Conservation (phyloP, 2,113 vertebrate genomes). For the Pelecanoides urinatrix region DNA sequence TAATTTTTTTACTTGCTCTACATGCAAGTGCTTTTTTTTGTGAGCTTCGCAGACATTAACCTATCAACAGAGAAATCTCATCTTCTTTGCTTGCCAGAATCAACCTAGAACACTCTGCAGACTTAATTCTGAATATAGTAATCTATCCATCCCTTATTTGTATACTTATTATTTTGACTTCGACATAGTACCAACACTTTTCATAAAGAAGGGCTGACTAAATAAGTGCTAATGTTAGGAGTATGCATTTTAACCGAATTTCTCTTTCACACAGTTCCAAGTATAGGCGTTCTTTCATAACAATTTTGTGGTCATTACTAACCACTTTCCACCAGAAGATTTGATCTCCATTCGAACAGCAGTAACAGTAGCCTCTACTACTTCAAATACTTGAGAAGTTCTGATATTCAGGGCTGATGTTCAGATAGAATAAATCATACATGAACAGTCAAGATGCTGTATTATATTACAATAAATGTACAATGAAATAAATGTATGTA, state of each 20-base stretch:
- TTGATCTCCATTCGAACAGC: background rate
- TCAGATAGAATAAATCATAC: background rate
- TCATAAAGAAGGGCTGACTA: background rate
- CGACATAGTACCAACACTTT: background rate
- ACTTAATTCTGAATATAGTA: background rate
- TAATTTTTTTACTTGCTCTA: background rate
- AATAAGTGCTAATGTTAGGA: background rate
- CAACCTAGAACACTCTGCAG: background rate
- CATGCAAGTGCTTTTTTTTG: background rate
- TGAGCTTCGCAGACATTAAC: background rate
- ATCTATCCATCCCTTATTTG: background rate
- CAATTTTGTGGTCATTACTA: background rate
- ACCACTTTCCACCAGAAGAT: background rate
- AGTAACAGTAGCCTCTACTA: background rate
- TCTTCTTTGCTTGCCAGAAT: background rate
- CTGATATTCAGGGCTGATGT: background rate
- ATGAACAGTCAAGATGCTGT: background rate
- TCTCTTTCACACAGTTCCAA: background rate
- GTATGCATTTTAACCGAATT: background rate
- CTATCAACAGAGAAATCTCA: background rate
- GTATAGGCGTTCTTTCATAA: background rate
- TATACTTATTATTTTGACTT: background rate
- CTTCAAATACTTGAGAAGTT: background rate
- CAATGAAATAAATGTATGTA: background rate
- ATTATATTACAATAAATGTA: background rate